These are phyloP conservation scores for Neolamprologus devosi DNA, from an alignment of 2,113 vertebrate genomes.

Conservation along the genomic window DNA sequence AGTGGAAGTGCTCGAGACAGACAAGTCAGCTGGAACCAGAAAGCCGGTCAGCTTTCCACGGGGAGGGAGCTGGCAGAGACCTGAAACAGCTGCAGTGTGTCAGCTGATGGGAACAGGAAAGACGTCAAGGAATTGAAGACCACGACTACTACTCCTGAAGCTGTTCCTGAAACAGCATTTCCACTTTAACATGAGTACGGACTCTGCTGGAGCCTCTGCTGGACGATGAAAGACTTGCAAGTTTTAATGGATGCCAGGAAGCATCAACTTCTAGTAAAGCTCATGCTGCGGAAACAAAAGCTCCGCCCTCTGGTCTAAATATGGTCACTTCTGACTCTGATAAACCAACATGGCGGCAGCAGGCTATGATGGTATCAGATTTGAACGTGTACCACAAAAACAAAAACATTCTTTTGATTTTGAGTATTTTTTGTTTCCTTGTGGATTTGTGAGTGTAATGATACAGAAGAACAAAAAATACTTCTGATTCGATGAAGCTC, in stretches of 20 bases:
- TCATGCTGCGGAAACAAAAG: background rate
- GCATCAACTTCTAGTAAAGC: background rate
- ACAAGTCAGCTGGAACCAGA: background rate
- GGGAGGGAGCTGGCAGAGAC: background rate
- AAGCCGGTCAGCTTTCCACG: background rate
- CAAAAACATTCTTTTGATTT: background rate
- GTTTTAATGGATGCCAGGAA: background rate
- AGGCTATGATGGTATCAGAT: background rate
- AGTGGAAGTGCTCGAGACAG: background rate
- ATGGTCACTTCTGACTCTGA: background rate
- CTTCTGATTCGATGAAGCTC: background rate
- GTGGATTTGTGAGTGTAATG: background rate
- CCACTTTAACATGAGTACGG: background rate
- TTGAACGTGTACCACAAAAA: background rate
- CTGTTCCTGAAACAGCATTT: background rate
- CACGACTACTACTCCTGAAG: background rate
- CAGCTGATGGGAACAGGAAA: background rate
- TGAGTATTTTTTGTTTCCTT: background rate
- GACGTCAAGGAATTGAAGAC: background rate
- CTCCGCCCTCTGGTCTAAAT: background rate
- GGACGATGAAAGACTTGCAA: background rate
- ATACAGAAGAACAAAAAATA: background rate
- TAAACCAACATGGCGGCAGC: background rate
- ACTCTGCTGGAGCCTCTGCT: background rate
- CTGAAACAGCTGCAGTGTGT: background rate